phyloP scores from a whole-genome alignment of 2,113 vertebrate genomes.

The Cryptomyrus ogoouensis region DNA sequence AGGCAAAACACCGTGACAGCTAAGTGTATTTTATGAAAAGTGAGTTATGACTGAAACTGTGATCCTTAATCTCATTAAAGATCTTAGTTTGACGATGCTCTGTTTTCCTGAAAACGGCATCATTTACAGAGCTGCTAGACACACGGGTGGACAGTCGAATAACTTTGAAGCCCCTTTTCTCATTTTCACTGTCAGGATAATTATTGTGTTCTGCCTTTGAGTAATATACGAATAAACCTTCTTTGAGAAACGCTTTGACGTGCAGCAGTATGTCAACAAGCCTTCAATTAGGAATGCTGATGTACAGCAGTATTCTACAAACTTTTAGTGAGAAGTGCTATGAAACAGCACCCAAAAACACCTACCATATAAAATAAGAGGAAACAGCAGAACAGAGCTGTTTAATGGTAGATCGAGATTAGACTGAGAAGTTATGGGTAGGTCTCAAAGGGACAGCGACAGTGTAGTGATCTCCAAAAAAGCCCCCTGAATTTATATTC shows the following conservation, averaged over 20 bases:
- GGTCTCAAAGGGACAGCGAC: background rate
- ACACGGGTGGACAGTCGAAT: background rate
- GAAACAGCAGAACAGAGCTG: background rate
- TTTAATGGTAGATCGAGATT: background rate
- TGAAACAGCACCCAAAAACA: background rate
- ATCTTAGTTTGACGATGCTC: background rate
- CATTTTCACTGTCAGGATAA: background rate
- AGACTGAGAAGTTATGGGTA: background rate
- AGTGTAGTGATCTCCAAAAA: background rate
- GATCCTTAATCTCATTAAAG: background rate
- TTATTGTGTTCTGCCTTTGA: background rate
- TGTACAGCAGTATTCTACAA: background rate
- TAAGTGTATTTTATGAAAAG: background rate
- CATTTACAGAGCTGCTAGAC: background rate
- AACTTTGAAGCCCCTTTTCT: background rate
- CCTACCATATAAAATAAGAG: background rate
- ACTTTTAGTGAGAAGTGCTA: background rate
- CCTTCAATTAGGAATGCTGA: background rate
- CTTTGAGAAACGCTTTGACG: background rate
- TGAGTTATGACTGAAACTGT: background rate
- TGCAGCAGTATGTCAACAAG: background rate
- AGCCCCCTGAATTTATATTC: background rate
- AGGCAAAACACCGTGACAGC: background rate
- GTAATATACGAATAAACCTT: background rate
- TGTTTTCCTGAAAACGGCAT: background rate